Base-by-base conservation (phyloP, 2,888 invertebrate genomes). In the Bimastos eiseni region DNA sequence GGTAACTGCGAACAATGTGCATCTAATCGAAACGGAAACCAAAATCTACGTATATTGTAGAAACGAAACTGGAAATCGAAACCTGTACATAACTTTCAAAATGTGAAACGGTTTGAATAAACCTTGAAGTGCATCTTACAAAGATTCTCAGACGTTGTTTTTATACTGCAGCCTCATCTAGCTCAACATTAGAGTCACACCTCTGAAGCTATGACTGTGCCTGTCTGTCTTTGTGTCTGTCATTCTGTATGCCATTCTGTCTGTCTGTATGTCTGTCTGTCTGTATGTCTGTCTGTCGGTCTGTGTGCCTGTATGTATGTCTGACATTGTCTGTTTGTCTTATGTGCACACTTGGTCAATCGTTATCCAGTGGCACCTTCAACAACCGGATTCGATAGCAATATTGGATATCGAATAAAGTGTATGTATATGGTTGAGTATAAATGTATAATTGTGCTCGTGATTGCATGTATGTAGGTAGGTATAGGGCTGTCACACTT, bases 101-200 rank as follows among this genome's bases (percentile, higher is more conserved):
- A 17, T 2, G 21, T 70, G 30, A 70, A 70, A 70, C 70, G 70
- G 70, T 70, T n/a, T 70, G 4, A 70, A 70, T 70, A 17, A 70
- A n/a, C 70, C 30, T n/a, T 70, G 70, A 70, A 70, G 70, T 70
- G 70, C 70, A 70, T 70, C 70, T 70, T 70, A 70, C 70, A n/a
- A 30, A 70, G 49, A 30, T n/a, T 70, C 70, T 70, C n/a, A 30
- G 8, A 1, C 3, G 8, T 70, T 70, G 30, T n/a, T 70, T 49
- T 8, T 2, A 17, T 17, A 8, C n/a, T n/a, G 0, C n/a, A n/a
- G n/a, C n/a, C n/a, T n/a, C n/a, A n/a, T 70, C 70, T n/a, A 70
- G n/a, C 0, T n/a, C n/a, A 1, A 17, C 30, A 70, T n/a, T 4
- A 17, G 49, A 49, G 24, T 19, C 49, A 19, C 24, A 49, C 24